Base-by-base conservation (phyloP, 2,888 invertebrate species). In the Lasius platythorax region DNA sequence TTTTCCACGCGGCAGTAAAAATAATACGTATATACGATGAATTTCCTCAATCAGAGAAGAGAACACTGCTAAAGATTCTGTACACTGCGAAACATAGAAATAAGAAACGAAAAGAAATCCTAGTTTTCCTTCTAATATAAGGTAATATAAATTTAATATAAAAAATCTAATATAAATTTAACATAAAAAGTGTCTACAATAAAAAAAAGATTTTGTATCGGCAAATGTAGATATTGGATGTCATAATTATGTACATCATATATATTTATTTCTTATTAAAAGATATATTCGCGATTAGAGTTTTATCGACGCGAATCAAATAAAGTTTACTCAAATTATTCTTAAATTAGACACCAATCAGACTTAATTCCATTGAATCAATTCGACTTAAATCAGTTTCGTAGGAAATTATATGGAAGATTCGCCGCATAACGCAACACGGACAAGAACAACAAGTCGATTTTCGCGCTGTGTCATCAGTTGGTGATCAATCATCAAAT, bases 401-500 rank as follows among this genome's bases (percentile, higher is more conserved):
- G 23, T 63, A 23, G n/a, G 23, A 64, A 37, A 50, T 64, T 3
- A 8, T 37, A 37, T 6, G 30, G 5, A 5, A 46, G 61, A 43
- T 30, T 30, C 1, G 18, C 50, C 37, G 9, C 33, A 6, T 15
- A 12, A 12, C 2, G 15, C 15, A 37, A 64, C 18, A 15, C 1
- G 12, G 11, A 53, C 15, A 30, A 50, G 9, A 46, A 37, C 12
- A 37, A 58, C 30, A 58, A 68, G 30, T 74, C 23, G 72, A 84
- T 84, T 74, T 67, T 73, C 43, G 23, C 43, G 33, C 33, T 56
- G 68, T 67, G 56, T 58, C 66, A 82, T 11, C 53, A 40, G 46
- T 30, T 67, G 67, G 53, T 40, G 23, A 15, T 50, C 73, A 28
- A 50, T 74, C 28, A 56, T 63, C 28, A 50, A 46, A 11, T n/a